These are phyloP conservation scores for Tylochromis polylepis DNA, from an alignment of 2,113 vertebrate genomes.

Conservation along the genomic window DNA sequence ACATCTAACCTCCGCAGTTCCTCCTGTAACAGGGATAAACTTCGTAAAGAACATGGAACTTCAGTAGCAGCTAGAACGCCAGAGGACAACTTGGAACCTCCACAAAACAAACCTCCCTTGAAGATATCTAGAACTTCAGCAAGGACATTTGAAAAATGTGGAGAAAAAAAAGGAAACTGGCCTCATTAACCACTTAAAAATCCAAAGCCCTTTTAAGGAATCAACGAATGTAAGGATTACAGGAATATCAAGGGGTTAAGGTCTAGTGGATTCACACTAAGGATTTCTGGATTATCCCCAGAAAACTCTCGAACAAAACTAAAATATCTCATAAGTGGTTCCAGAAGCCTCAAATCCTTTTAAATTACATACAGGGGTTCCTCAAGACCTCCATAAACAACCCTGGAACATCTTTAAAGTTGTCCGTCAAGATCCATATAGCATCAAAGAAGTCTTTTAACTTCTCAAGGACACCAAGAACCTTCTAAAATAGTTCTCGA, in stretches of 20 bases:
- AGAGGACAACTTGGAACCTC: background rate
- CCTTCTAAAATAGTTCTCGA: background rate
- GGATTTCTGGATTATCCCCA: background rate
- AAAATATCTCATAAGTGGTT: background rate
- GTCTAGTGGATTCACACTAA: fast-evolving
- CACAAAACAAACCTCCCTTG: background rate
- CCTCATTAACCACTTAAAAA: background rate
- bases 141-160: background rate
- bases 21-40: background rate
- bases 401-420: background rate
- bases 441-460: background rate
- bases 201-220: background rate
- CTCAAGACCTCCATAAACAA: background rate
- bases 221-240: background rate
- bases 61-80: fast-evolving
- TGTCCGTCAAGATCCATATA: background rate
- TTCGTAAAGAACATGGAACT: background rate
- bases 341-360: background rate
- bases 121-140: background rate
- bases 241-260: background rate
- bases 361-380: background rate
- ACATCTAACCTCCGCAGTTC: background rate
- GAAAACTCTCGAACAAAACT: background rate
- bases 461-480: background rate
- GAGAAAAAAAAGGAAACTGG: background rate